A percentile compares a stretch with the other conserved stretches of the same genome.
Evolutionary conservation across 2,113 vertebrate genomes (phyloP).

Genomic region (Aptenodytes forsteri): DNA sequence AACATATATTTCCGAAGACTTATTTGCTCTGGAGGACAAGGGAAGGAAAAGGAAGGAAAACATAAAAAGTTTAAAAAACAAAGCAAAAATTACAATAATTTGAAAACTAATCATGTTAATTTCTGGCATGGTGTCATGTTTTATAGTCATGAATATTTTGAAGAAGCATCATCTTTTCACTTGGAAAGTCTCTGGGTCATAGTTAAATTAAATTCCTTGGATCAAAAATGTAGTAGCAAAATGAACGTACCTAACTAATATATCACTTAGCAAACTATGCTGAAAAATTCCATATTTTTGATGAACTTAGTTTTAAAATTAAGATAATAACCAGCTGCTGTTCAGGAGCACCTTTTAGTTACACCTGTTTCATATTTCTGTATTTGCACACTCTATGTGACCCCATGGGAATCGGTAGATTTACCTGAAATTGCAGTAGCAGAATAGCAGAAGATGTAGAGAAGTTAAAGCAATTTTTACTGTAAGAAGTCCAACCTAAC

Average conservation of each 20-base stretch:
- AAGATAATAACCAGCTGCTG: not conserved
- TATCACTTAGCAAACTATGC: not conserved
- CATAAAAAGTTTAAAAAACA: not conserved
- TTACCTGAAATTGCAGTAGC: not conserved
- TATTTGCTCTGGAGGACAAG: not conserved
- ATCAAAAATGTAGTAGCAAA: not conserved
- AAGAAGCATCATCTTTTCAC: not conserved
- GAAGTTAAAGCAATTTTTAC: not conserved
- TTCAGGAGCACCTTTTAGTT: not conserved
- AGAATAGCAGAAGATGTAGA: not conserved
- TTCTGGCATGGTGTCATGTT: not conserved
- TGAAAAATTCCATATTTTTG: not conserved
- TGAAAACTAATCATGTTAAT: not conserved
- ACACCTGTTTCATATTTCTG: not conserved
- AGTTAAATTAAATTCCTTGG: not conserved
- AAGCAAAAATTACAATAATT: not conserved
- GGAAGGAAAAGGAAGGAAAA: not conserved
- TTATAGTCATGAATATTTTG: not conserved
- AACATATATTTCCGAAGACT: not conserved
- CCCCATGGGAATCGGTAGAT: not conserved
- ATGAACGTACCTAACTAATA: not conserved
- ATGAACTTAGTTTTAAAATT: not conserved
- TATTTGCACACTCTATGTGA: not conserved
- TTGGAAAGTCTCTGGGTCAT: not conserved
- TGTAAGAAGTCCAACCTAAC: not conserved